These are phyloP conservation scores for Centropyge bicolor DNA, from an alignment of 2,797 vertebrate genomes.

Conservation along the genomic window DNA sequence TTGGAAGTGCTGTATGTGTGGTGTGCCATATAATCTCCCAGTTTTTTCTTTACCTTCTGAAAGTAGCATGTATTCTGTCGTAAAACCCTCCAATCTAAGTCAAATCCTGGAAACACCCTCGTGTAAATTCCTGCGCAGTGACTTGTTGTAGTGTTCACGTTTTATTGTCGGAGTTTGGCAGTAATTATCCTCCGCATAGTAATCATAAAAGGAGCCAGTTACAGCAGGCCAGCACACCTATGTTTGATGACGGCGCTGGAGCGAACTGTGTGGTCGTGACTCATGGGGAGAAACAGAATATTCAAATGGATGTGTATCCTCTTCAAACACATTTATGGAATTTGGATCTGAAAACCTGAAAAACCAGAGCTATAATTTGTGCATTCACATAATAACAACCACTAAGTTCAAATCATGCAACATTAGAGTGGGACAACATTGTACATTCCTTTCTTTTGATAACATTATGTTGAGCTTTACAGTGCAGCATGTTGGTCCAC, in stretches of 20 bases:
- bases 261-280: constrained; percentile 22
- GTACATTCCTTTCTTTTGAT: constrained; percentile 23
- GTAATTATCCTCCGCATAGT: constrained; percentile 9
- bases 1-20: neutral
- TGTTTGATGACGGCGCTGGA: constrained; percentile 45
- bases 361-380: constrained; percentile 10
- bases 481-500: neutral
- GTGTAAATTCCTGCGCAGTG: constrained; percentile 59
- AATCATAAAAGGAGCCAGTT: constrained; percentile 46
- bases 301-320: constrained; percentile 2
- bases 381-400: constrained; percentile 12
- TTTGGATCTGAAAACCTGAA: constrained; percentile 13
- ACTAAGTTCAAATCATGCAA: constrained; percentile 2
- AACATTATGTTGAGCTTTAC: neutral
- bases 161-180: constrained; percentile 60
- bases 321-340: neutral
- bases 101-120: constrained; percentile 34
- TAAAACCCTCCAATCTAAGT: constrained; percentile 10
- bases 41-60: constrained; percentile 11
- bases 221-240: constrained; percentile 57
- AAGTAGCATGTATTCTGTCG: neutral
- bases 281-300: constrained; percentile 22
- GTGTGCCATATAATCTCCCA: constrained; percentile 4
- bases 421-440: neutral
- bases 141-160: constrained; percentile 51